These are phyloP conservation scores for Leptopilina syphax DNA, from an alignment of 2,888 invertebrate genomes.

Conservation along the genomic window DNA sequence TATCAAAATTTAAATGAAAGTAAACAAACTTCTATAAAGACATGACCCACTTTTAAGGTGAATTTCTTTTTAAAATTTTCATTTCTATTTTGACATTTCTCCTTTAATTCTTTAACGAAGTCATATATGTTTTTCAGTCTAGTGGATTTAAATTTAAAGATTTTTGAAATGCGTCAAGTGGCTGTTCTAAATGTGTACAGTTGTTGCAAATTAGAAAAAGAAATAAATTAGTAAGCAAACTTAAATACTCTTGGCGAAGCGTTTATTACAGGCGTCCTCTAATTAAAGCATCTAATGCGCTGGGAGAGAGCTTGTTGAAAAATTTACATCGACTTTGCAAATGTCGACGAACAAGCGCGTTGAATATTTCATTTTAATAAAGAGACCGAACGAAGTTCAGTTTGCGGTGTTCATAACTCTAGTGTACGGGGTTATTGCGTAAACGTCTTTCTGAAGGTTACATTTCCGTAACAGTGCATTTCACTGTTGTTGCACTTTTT, in stretches of 20 bases:
- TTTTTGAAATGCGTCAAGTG: neutral
- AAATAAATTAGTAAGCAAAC: constrained; percentile 35
- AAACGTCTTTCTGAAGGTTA: constrained; percentile 4
- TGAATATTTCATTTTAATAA: constrained; percentile 34
- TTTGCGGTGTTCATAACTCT: constrained; percentile 4
- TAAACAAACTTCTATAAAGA: too few relatives aligned
- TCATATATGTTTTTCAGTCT: neutral
- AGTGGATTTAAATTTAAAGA: constrained; percentile 24
- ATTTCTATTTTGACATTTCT: neutral
- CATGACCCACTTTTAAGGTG: too few relatives aligned
- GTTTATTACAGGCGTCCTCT: constrained; percentile 22
- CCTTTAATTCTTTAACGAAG: constrained; percentile 13
- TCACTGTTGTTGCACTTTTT: constrained; percentile 13
- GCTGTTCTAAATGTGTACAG: constrained; percentile 1
- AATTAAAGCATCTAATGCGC: constrained; percentile 26
- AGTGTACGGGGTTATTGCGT: neutral
- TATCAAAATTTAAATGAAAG: too few relatives aligned
- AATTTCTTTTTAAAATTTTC: too few relatives aligned
- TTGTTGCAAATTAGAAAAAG: constrained; percentile 26
- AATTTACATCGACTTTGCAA: constrained; percentile 24
- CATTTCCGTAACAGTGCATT: constrained; percentile 4
- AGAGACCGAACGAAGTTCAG: constrained; percentile 10
- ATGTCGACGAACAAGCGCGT: constrained; percentile 17
- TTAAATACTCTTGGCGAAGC: constrained; percentile 9
- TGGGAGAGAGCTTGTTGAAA: constrained; percentile 24